Percentiles rank a stretch among this genome's conserved stretches.
Evolutionary conservation across 2,113 vertebrate genomes (phyloP).

Genomic region (Platysteira castanea): DNA sequence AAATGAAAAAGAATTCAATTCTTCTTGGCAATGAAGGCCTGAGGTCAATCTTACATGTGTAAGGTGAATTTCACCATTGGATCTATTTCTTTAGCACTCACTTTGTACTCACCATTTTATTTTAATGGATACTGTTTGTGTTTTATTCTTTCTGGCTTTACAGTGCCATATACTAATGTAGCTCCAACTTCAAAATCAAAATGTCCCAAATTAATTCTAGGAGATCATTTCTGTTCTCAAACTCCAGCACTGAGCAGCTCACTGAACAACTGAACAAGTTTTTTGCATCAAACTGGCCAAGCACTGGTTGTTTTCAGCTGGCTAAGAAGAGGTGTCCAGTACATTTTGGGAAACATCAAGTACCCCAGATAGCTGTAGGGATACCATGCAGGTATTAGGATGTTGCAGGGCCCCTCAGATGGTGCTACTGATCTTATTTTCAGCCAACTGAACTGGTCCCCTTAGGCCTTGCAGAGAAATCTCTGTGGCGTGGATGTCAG

Average conservation of each 20-base stretch:
- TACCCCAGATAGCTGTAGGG: background rate
- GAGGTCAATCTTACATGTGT: background rate
- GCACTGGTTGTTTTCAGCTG: background rate
- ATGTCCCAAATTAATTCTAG: background rate
- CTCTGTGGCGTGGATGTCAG: background rate
- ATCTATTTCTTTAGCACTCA: background rate
- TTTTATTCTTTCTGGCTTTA: background rate
- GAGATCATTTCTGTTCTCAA: background rate
- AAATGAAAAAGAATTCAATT: background rate
- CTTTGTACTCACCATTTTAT: background rate
- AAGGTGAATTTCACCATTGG: background rate
- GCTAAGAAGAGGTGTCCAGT: background rate
- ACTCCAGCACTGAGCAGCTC: background rate
- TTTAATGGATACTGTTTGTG: background rate
- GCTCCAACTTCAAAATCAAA: background rate
- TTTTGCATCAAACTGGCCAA: background rate
- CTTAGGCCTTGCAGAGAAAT: background rate
- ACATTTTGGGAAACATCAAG: background rate
- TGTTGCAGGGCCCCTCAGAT: background rate
- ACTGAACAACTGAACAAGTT: too few relatives aligned
- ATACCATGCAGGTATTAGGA: background rate
- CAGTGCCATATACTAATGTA: background rate
- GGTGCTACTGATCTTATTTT: background rate
- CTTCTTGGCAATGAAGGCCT: background rate
- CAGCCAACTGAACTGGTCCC: background rate